Conservation (phyloP, 2,888 invertebrate species). For the Aphodius granarius region DNA sequence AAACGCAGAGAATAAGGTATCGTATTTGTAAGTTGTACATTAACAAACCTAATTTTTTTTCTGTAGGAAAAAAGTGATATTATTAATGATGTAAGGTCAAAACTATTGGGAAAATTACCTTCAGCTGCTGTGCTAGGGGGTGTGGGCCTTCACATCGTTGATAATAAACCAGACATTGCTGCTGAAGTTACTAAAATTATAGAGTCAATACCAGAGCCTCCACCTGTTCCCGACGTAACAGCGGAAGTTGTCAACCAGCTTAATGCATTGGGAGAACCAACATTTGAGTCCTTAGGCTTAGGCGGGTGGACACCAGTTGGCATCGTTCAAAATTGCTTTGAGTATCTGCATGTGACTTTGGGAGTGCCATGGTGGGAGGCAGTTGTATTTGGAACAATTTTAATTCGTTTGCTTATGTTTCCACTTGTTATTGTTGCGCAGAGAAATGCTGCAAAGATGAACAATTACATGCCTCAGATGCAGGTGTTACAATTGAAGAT, state of each 20-base stretch:
- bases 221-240: slow-evolving; percentile 44
- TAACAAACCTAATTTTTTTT: background rate
- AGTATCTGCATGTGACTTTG: slow-evolving; percentile 76
- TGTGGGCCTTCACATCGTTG: slow-evolving; percentile 25
- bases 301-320: slow-evolving; percentile 85
- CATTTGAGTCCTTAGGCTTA: slow-evolving; percentile 79
- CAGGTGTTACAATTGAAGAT: slow-evolving; percentile 80
- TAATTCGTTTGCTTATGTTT: slow-evolving; percentile 76
- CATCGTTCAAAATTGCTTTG: slow-evolving; percentile 76
- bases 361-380: slow-evolving; percentile 94
- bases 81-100: background rate
- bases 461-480: slow-evolving; percentile 84
- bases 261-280: slow-evolving; percentile 68
- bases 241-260: slow-evolving; percentile 40
- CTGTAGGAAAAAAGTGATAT: background rate
- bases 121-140: slow-evolving; percentile 14
- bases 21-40: background rate
- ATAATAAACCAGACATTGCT: slow-evolving; percentile 18
- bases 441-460: slow-evolving; percentile 77
- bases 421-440: slow-evolving; percentile 85
- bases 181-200: slow-evolving; percentile 17
- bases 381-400: slow-evolving; percentile 78
- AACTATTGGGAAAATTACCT: background rate
- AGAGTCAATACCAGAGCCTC: slow-evolving; percentile 38
- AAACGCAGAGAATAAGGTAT: background rate